Base-by-base conservation (phyloP, 2,888 invertebrate species). In the Pediacus dermestoides region DNA sequence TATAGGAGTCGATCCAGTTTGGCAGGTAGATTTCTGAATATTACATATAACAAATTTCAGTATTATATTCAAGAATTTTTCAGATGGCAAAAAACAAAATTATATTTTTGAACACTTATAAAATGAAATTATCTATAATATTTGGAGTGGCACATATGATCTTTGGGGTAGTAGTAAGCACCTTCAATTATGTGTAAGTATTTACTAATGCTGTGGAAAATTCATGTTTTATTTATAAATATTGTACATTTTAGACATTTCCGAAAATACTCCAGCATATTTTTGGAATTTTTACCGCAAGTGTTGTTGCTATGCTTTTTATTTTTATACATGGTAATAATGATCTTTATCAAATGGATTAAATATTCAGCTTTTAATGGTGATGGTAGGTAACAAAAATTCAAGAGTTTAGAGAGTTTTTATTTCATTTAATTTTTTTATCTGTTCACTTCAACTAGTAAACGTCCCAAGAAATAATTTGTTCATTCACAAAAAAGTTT, bases 51-150 rank as follows among this genome's bases (percentile, higher is more conserved):
- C 30, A 32, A 10, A n/a, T 34, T 18, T 15, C 37, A 33, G 35
- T 37, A 22, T 22, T 21, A 22, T 32, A 33, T 8, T 32, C 14
- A 10, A 44, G n/a, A n/a, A n/a, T n/a, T n/a, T 77, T 54, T 70
- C 53, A 71, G 66, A 34, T 73, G 8, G 70, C 86, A 14, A 78
- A 79, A 45, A 95, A 95, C 71, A 93, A 94, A 71, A 93, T 96
- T 53, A 86, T 91, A 46, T 95, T 94, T 72, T 71, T 89, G 46
- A 96, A 96, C 72, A 90, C 93, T 0, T 91, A 86, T 74, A 96
- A 96, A 74, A 96, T 95, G 95, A 90, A 92, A 65, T 72, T 94
- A 46, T 94, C 95, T 30, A 90, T 96, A 37, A 88, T 95, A 37
- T 81, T 96, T 57, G 95, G 95, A 21, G 89, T 96, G 1, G 60